A percentile compares a stretch with the other conserved stretches of the same genome.
Evolutionary conservation across 2,113 vertebrate genomes (phyloP).

Genomic region (Planiliza haematocheilus): DNA sequence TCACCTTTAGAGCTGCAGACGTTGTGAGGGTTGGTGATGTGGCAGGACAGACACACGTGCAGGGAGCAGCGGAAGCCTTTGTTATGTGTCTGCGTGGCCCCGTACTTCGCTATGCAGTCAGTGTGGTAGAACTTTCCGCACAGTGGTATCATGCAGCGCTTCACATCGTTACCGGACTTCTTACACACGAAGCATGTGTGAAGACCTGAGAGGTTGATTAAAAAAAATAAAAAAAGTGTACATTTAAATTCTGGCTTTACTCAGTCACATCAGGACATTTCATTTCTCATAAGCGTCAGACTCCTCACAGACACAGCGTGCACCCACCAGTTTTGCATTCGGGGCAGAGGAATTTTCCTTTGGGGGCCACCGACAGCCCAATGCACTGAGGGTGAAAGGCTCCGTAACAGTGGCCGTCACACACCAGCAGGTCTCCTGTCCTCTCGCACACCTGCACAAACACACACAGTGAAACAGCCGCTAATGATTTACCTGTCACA

Average conservation of each 20-base stretch:
- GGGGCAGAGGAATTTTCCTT: slow-evolving; percentile 93
- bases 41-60: slow-evolving; percentile 95
- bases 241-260: no score
- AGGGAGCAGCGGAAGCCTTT: slow-evolving; percentile 96
- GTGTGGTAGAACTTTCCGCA: slow-evolving; percentile 98
- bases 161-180: slow-evolving; percentile 88
- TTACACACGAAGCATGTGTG: slow-evolving; percentile 97
- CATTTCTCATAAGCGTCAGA: no score
- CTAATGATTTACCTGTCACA: not conserved
- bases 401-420: slow-evolving; percentile 97
- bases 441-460: slow-evolving; percentile 92
- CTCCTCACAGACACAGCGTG: no score
- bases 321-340: slow-evolving; percentile 93
- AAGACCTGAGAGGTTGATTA: slow-evolving; percentile 83
- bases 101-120: slow-evolving; percentile 88
- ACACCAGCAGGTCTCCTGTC: slow-evolving; percentile 92
- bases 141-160: slow-evolving; percentile 93
- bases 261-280: no score
- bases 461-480: not conserved
- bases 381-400: slow-evolving; percentile 97
- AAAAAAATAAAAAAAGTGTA: no score
- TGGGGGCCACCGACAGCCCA: slow-evolving; percentile 90
- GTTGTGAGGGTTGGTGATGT: slow-evolving; percentile 91
- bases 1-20: slow-evolving; percentile 93
- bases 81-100: slow-evolving; percentile 89